Evolutionary conservation across 1,140 invertebrate genomes (phyloP).

Genomic region (Achroia grisella): DNA sequence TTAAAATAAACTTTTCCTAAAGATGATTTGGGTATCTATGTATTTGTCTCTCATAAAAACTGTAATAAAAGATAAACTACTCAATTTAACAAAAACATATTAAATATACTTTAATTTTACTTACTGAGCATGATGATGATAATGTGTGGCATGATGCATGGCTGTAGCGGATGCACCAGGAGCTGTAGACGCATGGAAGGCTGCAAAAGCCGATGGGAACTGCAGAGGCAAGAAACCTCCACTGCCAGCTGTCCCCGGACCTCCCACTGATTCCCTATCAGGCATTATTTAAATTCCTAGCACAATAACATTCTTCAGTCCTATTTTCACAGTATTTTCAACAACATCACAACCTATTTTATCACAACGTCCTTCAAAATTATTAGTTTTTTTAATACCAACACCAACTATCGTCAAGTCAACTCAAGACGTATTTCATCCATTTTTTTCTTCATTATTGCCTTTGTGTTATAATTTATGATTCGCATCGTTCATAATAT

Average conservation of each 20-base stretch:
- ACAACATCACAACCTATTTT: conserved; percentile 16
- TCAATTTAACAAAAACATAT: not conserved
- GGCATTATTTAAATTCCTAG: conserved; percentile 65
- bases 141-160: conserved; percentile 64
- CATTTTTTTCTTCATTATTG: conserved; percentile 40
- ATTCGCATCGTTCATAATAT: conserved; percentile 24
- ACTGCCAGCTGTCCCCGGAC: conserved; percentile 59
- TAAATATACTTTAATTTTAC: conserved; percentile 14
- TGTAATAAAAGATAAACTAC: not conserved
- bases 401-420: conserved; percentile 44
- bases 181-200: conserved; percentile 72
- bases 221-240: conserved; percentile 73
- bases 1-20: too few species aligned
- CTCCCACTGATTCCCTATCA: conserved; percentile 67
- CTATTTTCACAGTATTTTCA: conserved; percentile 19
- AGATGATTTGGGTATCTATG: too few species aligned
- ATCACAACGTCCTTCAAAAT: conserved; percentile 16
- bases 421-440: conserved; percentile 42
- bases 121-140: conserved; percentile 68
- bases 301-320: conserved; percentile 34
- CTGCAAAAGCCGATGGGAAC: conserved; percentile 78
- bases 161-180: conserved; percentile 49
- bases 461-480: conserved; percentile 23
- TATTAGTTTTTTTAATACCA: conserved; percentile 9
- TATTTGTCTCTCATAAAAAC: too few species aligned